These are phyloP conservation scores for Antitype chi DNA, from an alignment of 2,888 invertebrate genomes.

Conservation along the genomic window DNA sequence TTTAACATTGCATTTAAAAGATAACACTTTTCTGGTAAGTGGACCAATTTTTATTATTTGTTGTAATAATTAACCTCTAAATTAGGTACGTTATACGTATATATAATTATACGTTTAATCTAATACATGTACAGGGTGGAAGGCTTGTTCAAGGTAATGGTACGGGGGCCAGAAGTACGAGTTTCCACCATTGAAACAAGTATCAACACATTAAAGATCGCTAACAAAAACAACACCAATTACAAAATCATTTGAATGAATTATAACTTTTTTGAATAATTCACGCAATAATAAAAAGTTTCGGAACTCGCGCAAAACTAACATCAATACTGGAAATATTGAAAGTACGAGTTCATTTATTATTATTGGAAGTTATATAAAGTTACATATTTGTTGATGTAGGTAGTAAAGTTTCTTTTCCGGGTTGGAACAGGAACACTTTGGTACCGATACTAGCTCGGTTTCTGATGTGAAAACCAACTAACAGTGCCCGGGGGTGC, in stretches of 20 bases:
- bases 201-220: neutral
- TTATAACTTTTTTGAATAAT: slow-evolving; percentile 13
- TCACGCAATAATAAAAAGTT: slow-evolving; percentile 12
- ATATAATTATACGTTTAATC: neutral
- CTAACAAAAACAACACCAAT: neutral
- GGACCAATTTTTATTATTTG: too few relatives aligned
- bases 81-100: too few relatives aligned
- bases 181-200: neutral
- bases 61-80: too few relatives aligned
- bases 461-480: slow-evolving; percentile 34
- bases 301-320: slow-evolving; percentile 12
- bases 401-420: slow-evolving; percentile 20
- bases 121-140: too few relatives aligned
- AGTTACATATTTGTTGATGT: too few relatives aligned
- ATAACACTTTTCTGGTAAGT: too few relatives aligned
- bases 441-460: slow-evolving; percentile 1
- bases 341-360: neutral
- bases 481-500: slow-evolving; percentile 29
- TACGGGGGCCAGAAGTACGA: neutral
- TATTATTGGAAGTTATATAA: slow-evolving; percentile 17
- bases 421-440: neutral
- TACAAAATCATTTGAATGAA: slow-evolving; percentile 7
- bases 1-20: too few relatives aligned
- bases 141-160: neutral
- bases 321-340: slow-evolving; percentile 30